Evolutionary conservation across 2,113 vertebrate species (phyloP), one percentile per base, ranked within the genome.

Genomic region (Benthochromis sp.): DNA sequence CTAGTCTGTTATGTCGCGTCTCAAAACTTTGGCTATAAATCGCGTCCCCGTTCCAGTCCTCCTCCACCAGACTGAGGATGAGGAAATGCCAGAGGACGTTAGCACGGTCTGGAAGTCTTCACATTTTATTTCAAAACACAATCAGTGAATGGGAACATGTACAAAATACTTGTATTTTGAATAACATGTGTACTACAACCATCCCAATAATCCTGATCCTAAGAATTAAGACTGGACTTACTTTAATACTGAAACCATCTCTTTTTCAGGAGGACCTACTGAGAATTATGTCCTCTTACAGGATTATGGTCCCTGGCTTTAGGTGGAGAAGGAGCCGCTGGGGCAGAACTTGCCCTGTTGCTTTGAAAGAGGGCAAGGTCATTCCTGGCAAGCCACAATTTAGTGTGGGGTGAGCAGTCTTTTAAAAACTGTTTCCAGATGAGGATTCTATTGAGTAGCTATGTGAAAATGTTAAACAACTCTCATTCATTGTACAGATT

Each of bases 311-410:
- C 5, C 97, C 96, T 43, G 96, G 97, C 61, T 97, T 97, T n/a
- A 94, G 95, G 66, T 99, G 99, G 99, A 95, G 89, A 29, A 96
- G 97, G 86, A 99, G 98, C 92, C 96, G 93, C 85, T 99, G 99
- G 99, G 97, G 97, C 2, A 91, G 84, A 54, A 89, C 54, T 8
- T 99, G 99, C 89, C 99, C 98, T 1, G 97, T 99, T 50, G 95
- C 96, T 93, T 96, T 99, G 21, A 98, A 97, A 86, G 95, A 97
- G 52, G 98, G 98, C 29, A 95, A 95, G 66, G 87, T 97, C 73
- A 73, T 94, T 45, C 92, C 91, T 86, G 99, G 99, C 88, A 94
- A 85, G 7, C 87, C 96, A 31, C 96, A 98, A 50, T 97, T 97
- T 69, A 94, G 96, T 86, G 96, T 98, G 11, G 97, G 98, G 99